Evolutionary conservation across 2,888 invertebrate genomes (phyloP).

Genomic region (Calephelis perditalis): DNA sequence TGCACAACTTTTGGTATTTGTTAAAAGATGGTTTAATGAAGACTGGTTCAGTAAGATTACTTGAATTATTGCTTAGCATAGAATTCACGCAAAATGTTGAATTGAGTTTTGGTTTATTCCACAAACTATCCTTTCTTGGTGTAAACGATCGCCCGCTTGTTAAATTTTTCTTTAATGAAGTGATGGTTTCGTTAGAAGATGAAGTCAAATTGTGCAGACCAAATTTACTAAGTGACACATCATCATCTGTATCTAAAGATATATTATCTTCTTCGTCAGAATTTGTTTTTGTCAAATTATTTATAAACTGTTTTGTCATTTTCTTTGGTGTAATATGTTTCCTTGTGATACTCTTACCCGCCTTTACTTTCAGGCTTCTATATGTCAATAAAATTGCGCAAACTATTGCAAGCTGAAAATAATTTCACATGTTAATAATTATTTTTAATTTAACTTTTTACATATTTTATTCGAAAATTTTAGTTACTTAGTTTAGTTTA

Average conservation of each 20-base stretch:
- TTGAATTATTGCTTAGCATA: constrained; percentile 49
- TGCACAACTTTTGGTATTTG: constrained; percentile 58
- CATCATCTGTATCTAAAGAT: constrained; percentile 62
- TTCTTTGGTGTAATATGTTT: constrained; percentile 43
- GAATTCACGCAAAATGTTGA: constrained; percentile 63
- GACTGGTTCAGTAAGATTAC: constrained; percentile 52
- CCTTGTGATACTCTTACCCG: constrained; percentile 34
- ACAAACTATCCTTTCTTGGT: constrained; percentile 50
- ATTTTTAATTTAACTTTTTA: neutral
- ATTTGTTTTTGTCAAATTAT: constrained; percentile 39
- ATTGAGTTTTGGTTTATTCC: constrained; percentile 61
- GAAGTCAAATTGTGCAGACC: constrained; percentile 61
- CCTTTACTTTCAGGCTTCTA: constrained; percentile 43
- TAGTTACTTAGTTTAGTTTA: no score
- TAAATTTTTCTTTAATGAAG: constrained; percentile 45
- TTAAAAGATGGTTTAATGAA: constrained; percentile 64
- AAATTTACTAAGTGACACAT: constrained; percentile 66
- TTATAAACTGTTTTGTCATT: constrained; percentile 45
- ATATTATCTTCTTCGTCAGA: constrained; percentile 49
- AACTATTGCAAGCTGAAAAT: constrained; percentile 56
- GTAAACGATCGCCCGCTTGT: constrained; percentile 58
- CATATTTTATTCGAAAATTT: no score
- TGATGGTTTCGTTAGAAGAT: constrained; percentile 56
- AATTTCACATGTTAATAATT: constrained; percentile 18
- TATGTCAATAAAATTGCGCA: constrained; percentile 52